Base-by-base conservation (phyloP, 2,888 invertebrate species). In the Sinelater perroti region DNA sequence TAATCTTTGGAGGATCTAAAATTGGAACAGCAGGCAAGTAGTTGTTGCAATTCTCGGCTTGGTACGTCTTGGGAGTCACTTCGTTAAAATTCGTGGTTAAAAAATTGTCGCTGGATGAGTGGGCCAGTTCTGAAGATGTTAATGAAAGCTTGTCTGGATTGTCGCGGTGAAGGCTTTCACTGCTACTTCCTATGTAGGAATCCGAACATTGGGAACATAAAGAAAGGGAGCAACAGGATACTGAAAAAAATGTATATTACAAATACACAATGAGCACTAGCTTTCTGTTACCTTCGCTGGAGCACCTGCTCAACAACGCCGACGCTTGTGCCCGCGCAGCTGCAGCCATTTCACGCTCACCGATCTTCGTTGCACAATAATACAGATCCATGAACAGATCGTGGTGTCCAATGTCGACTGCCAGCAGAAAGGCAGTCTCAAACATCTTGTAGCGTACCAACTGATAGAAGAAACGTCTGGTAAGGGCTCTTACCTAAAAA, bases 351-450 rank as follows among this genome's bases (percentile, higher is more conserved):
- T 84, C 83, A 1, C 80, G 75, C 65, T 85, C 85, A 1, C 83
- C 82, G 52, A 85, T 81, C 24, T 82, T 78, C 46, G 82, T 80
- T n/a, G 91, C 90, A 31, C 87, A 85, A 78, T 88, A 89, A 71
- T 87, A 87, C 51, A 91, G 83, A 79, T 94, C 93, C 86, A 89
- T 87, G 73, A 92, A 95, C 57, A 95, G 82, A 78, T 95, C 95
- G 75, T 91, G 89, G 71, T 93, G 92, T 46, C 87, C 86, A 62
- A 95, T 83, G 75, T 95, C 93, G 64, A 93, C 90, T 0, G 91
- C 95, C 56, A 94, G 80, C 54, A 92, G 85, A 70, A 93, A 89
- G 1, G 95, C 93, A 72, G 92, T 93, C 74, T 90, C 90, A 72
- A 88, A 84, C 68, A 88, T 82, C 47, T 87, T 85, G 64, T 88